Evolutionary conservation across 2,113 vertebrate species (phyloP).

Genomic region (Cynocephalus volans): DNA sequence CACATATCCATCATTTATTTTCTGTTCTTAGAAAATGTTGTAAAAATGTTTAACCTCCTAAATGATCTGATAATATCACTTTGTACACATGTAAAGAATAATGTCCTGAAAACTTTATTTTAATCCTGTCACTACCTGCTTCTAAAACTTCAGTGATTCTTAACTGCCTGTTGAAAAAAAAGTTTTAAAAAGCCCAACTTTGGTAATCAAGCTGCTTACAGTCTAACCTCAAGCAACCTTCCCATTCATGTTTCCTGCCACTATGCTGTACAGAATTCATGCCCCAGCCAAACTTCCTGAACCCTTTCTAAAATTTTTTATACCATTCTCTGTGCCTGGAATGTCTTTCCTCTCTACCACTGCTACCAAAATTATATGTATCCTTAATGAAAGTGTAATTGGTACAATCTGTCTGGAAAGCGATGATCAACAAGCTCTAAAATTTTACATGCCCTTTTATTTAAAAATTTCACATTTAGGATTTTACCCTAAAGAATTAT

Average conservation of each 20-base stretch:
- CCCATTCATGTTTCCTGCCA: no score
- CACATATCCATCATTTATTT: neutral
- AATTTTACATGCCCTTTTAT: neutral
- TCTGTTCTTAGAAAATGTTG: neutral
- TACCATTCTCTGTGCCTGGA: neutral
- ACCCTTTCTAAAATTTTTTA: neutral
- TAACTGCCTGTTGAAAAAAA: neutral
- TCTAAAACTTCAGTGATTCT: neutral
- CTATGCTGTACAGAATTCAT: neutral
- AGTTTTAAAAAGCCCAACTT: neutral
- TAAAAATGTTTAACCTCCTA: neutral
- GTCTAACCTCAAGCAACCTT: neutral
- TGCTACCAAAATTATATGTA: neutral
- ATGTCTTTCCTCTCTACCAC: neutral
- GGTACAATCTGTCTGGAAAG: neutral
- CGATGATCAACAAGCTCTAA: neutral
- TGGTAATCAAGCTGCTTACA: neutral
- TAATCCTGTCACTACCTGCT: neutral
- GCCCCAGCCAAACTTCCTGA: neutral
- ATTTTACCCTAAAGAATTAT: neutral
- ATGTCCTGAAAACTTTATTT: neutral
- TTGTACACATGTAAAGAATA: neutral
- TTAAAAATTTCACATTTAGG: slow-evolving; percentile 20
- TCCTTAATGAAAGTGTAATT: neutral
- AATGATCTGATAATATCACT: neutral